Evolutionary conservation across 2,113 vertebrate genomes (phyloP).

Genomic region (Toxostoma redivivum): DNA sequence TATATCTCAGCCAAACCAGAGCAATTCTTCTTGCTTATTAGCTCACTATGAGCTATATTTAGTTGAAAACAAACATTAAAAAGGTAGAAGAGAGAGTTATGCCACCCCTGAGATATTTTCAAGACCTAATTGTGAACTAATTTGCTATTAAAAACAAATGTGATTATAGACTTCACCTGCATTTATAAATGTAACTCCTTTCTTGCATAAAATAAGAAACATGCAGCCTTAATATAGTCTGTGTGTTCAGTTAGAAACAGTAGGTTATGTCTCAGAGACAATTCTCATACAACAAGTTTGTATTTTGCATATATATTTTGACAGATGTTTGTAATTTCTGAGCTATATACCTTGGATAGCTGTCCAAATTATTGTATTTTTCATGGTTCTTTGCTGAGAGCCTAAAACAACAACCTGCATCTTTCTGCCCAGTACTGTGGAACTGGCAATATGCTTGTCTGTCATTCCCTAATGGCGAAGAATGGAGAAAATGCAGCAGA

Average conservation of each 20-base stretch:
- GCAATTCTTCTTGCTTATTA: not conserved
- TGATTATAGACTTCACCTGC: not conserved
- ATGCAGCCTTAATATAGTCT: not conserved
- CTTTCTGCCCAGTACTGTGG: not conserved
- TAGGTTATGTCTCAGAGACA: not conserved
- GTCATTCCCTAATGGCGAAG: not conserved
- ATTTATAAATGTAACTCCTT: not conserved
- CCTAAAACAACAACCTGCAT: not conserved
- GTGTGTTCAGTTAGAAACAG: not conserved
- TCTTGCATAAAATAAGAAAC: not conserved
- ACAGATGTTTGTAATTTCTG: conserved; percentile 28
- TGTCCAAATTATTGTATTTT: not conserved
- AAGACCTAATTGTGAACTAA: not conserved
- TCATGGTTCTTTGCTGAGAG: not conserved
- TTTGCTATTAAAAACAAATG: not conserved
- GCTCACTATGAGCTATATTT: not conserved
- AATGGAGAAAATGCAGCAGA: not conserved
- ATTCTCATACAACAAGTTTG: not conserved
- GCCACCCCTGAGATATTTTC: not conserved
- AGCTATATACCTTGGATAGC: not conserved
- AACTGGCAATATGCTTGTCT: not conserved
- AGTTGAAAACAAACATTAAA: not conserved
- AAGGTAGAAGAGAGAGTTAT: not conserved
- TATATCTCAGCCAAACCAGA: not conserved
- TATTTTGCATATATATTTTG: conserved; percentile 20